phyloP scores from a whole-genome alignment of 2,888 invertebrate species.

The Ellobium chinense region DNA sequence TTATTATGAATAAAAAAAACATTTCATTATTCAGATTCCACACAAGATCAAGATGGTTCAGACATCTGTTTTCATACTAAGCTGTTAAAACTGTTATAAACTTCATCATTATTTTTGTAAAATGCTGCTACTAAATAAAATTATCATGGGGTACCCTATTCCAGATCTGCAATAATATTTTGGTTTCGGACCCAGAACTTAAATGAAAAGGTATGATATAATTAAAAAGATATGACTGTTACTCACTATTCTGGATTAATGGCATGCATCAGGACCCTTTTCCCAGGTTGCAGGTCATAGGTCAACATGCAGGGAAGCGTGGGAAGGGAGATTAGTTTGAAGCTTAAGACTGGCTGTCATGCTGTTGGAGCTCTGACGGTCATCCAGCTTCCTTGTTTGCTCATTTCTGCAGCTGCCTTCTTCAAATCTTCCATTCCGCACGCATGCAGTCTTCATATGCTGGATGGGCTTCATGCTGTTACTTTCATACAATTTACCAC shows the following conservation, averaged over 20 bases:
- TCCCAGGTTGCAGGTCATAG: conserved; percentile 6
- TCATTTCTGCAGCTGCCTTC: neutral
- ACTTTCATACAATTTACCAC: conserved; percentile 21
- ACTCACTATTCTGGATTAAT: conserved; percentile 30
- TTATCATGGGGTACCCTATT: too few species aligned
- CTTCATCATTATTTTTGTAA: too few species aligned
- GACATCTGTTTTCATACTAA: too few species aligned
- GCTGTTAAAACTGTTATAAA: too few species aligned
- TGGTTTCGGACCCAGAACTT: too few species aligned
- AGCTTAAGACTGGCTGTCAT: neutral
- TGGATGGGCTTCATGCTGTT: neutral
- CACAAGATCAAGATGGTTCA: too few species aligned
- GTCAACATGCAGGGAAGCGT: conserved; percentile 35
- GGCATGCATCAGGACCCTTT: neutral
- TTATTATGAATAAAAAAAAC: too few species aligned
- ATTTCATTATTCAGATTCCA: too few species aligned
- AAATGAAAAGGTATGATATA: too few species aligned
- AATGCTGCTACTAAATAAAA: too few species aligned
- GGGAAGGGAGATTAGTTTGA: neutral
- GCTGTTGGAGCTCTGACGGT: neutral
- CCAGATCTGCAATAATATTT: too few species aligned
- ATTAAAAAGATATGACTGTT: too few species aligned
- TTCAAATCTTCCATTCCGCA: neutral
- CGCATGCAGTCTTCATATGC: neutral
- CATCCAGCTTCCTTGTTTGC: neutral